phyloP scores from a whole-genome alignment of 2,888 invertebrate genomes.

The Trilocha varians region DNA sequence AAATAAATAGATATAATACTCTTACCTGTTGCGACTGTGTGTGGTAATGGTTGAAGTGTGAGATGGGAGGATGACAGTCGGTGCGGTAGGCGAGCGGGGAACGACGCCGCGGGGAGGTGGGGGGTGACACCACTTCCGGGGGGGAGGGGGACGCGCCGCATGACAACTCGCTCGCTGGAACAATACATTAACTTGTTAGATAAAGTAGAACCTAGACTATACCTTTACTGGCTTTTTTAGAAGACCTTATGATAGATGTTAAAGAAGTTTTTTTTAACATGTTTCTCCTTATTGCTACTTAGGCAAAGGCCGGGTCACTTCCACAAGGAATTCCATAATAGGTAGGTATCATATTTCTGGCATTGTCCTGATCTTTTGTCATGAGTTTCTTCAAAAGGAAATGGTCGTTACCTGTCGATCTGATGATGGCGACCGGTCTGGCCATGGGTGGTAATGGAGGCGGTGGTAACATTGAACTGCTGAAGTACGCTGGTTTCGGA shows the following conservation, averaged over 20 bases:
- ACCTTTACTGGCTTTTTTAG: too few relatives aligned
- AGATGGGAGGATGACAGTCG: slow-evolving; percentile 73
- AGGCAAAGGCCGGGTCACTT: too few relatives aligned
- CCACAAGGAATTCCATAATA: too few relatives aligned
- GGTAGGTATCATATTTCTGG: not conserved
- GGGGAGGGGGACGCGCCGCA: slow-evolving; percentile 46
- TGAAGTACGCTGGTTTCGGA: slow-evolving; percentile 88
- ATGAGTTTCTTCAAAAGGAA: not conserved
- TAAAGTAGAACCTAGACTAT: too few relatives aligned
- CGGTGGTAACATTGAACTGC: slow-evolving; percentile 93
- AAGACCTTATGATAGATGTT: too few relatives aligned
- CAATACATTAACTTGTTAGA: too few relatives aligned
- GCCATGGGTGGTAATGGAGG: slow-evolving; percentile 97
- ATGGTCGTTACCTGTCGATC: slow-evolving; percentile 82
- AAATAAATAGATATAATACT: slow-evolving; percentile 6
- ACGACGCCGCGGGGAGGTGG: slow-evolving; percentile 52
- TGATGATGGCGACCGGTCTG: slow-evolving; percentile 94
- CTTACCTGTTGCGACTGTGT: slow-evolving; percentile 88
- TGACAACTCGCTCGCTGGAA: slow-evolving; percentile 39
- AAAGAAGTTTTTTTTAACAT: too few relatives aligned
- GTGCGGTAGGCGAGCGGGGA: slow-evolving; percentile 53
- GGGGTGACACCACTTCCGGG: slow-evolving; percentile 57
- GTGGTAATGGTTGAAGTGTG: slow-evolving; percentile 93
- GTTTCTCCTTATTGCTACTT: too few relatives aligned
- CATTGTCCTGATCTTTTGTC: not conserved